phyloP scores from a whole-genome alignment of 2,888 invertebrate species.

The Oasisia sp. region DNA sequence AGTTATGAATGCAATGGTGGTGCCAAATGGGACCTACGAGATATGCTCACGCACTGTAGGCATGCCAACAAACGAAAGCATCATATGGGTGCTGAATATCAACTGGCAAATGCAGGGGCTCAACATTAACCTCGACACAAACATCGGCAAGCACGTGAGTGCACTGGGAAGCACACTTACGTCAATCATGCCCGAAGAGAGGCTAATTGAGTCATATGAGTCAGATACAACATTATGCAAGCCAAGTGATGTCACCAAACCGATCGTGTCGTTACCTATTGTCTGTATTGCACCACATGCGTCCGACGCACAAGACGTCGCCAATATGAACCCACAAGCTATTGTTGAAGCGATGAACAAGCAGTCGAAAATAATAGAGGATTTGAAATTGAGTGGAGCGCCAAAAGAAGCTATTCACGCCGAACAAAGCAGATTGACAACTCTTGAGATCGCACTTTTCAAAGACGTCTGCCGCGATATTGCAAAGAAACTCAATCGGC shows the following conservation, averaged over 20 bases:
- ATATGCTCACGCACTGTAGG: conserved; percentile 91
- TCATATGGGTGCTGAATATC: conserved; percentile 97
- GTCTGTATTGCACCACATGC: conserved; percentile 72
- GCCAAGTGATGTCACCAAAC: conserved; percentile 68
- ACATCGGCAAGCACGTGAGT: conserved; percentile 94
- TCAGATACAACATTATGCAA: conserved; percentile 70
- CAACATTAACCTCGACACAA: conserved; percentile 93
- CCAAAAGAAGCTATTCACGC: conserved; percentile 77
- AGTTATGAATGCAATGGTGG: conserved; percentile 78
- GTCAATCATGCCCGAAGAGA: conserved; percentile 82
- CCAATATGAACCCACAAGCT: conserved; percentile 72
- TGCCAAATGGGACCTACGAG: conserved; percentile 99
- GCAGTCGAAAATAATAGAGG: conserved; percentile 75
- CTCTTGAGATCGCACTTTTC: conserved; percentile 92
- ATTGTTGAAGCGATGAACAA: conserved; percentile 98
- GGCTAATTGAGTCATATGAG: conserved; percentile 51
- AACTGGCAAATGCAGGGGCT: conserved; percentile 99
- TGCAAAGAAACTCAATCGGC: conserved; percentile 87
- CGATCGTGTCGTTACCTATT: neutral
- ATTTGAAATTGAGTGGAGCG: conserved; percentile 77
- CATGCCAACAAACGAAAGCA: conserved; percentile 69
- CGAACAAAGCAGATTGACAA: conserved; percentile 90
- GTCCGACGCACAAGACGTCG: conserved; percentile 63
- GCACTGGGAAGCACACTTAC: conserved; percentile 95
- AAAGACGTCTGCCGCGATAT: conserved; percentile 87